Conservation (phyloP, 1,140 invertebrate genomes). For the Antheraea mylitta region DNA sequence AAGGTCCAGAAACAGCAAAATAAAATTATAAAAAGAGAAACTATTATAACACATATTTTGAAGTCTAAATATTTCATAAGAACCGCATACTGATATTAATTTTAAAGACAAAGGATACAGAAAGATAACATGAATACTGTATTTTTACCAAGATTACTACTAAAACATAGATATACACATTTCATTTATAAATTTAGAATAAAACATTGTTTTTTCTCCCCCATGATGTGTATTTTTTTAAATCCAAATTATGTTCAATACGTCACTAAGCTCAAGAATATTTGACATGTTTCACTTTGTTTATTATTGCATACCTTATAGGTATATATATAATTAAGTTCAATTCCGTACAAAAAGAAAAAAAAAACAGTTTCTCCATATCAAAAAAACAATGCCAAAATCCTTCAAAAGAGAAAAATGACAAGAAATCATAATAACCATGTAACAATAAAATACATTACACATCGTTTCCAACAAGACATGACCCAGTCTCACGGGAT, state of each 20-base stretch:
- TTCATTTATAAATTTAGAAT: conserved; percentile 6
- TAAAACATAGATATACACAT: conserved; percentile 1
- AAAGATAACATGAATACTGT: conserved; percentile 1
- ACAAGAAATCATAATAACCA: conserved; percentile 21
- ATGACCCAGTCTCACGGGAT: conserved; percentile 19
- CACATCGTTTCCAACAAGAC: conserved; percentile 28
- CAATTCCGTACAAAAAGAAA: not conserved
- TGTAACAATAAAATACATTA: conserved; percentile 29
- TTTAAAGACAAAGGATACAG: conserved; percentile 3
- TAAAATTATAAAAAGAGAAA: not conserved
- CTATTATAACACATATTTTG: too few relatives aligned
- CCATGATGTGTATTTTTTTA: not conserved
- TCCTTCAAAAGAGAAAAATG: conserved; percentile 10
- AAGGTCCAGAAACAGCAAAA: not conserved
- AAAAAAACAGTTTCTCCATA: conserved; percentile 6
- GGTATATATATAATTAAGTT: conserved; percentile 2
- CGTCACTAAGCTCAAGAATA: conserved; percentile 41
- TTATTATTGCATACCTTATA: conserved; percentile 14
- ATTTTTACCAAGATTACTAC: not conserved
- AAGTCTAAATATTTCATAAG: too few relatives aligned
- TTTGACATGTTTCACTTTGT: conserved; percentile 25
- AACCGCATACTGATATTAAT: too few relatives aligned
- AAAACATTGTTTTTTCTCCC: not conserved
- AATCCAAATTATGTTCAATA: conserved; percentile 10
- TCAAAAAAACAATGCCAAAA: conserved; percentile 17